Percentiles rank a stretch among this genome's conserved stretches.
phyloP scores from a whole-genome alignment of 30 jellyfish, hydroid and myxozoan genomes.

The Turritopsis dohrnii region DNA sequence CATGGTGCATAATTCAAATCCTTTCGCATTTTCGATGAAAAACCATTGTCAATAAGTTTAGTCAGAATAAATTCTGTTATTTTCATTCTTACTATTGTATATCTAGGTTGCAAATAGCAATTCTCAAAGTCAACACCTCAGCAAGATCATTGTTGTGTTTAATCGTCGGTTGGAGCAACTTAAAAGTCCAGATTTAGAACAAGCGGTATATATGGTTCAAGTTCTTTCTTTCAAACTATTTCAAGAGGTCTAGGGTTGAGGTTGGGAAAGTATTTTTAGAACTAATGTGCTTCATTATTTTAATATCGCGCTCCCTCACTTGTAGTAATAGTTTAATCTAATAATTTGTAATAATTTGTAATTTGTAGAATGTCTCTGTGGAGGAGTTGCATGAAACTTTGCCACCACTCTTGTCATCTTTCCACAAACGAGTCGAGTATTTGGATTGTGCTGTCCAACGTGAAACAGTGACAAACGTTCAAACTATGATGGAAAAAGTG shows the following conservation, averaged over 20 bases:
- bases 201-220: conserved; percentile 34
- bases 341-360: too few species aligned
- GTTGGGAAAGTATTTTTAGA: too few species aligned
- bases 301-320: neutral
- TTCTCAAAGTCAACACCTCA: conserved; percentile 53
- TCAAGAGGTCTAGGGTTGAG: too few species aligned
- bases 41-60: neutral
- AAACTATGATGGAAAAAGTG: neutral
- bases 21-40: neutral
- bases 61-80: neutral
- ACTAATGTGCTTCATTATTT: too few species aligned
- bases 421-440: conserved; percentile 42
- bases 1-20: neutral
- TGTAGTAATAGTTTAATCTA: neutral
- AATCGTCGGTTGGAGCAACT: conserved; percentile 68
- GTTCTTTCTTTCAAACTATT: neutral
- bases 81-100: neutral
- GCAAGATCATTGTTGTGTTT: conserved; percentile 60
- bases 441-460: conserved; percentile 58
- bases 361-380: conserved; percentile 49
- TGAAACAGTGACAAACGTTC: neutral
- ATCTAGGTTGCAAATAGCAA: conserved; percentile 82
- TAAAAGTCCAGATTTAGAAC: conserved; percentile 45
- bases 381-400: conserved; percentile 54
- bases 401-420: conserved; percentile 50